phyloP scores from a whole-genome alignment of 2,888 invertebrate species.

The Apamea monoglypha region DNA sequence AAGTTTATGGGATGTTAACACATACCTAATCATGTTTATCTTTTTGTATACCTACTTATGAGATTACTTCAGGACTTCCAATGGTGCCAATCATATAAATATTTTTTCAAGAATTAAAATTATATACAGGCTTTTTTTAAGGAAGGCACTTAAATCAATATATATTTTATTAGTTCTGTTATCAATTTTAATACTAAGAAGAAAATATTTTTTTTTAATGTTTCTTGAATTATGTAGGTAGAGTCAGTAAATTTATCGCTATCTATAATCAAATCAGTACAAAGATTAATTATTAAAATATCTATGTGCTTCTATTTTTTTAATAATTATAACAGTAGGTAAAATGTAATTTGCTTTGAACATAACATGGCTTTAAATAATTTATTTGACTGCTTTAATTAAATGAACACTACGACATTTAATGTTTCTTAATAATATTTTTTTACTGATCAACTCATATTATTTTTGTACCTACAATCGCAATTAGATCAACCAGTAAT shows the following conservation, averaged over 20 bases:
- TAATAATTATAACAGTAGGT: not conserved
- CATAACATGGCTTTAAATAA: not conserved
- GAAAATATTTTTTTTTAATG: no score
- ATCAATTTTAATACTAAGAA: not conserved
- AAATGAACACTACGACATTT: not conserved
- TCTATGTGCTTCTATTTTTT: not conserved
- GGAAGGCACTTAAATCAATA: rapidly evolving
- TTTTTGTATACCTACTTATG: not conserved
- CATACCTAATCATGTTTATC: conserved; percentile 4
- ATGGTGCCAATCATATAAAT: no score
- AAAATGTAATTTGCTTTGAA: no score
- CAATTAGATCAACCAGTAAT: not conserved
- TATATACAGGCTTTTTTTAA: not conserved
- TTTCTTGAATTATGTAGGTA: no score
- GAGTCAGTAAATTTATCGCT: not conserved
- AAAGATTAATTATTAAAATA: not conserved
- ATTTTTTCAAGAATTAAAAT: no score
- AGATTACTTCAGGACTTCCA: not conserved
- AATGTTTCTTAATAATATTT: not conserved
- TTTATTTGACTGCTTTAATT: not conserved
- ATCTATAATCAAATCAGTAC: not conserved
- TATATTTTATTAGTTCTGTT: not conserved
- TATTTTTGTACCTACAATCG: not conserved
- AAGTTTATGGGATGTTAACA: not conserved
- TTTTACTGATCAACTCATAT: not conserved